phyloP scores from a whole-genome alignment of 1,140 invertebrate species.

The Hormaphis cornu region DNA sequence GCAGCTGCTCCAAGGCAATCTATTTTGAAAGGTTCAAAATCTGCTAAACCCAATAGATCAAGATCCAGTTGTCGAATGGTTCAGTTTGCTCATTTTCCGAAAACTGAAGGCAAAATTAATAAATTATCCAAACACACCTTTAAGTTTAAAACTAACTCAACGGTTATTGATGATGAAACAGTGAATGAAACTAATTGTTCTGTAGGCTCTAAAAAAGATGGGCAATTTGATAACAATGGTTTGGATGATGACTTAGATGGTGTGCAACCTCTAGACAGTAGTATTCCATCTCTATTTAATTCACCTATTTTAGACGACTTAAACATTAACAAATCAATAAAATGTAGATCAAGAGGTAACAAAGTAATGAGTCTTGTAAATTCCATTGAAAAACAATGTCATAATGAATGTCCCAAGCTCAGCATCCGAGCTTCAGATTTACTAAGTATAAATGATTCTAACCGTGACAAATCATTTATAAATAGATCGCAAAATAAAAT shows the following conservation, averaged over 20 bases:
- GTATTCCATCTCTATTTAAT: slow-evolving; percentile 10
- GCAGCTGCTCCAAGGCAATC: slow-evolving; percentile 2
- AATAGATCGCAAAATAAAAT: not conserved
- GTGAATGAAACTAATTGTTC: not conserved
- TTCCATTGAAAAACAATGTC: slow-evolving; percentile 11
- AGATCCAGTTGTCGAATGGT: slow-evolving; percentile 2
- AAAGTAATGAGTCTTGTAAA: slow-evolving; percentile 19
- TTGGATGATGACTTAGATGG: slow-evolving; percentile 23
- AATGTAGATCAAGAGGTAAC: slow-evolving; percentile 21
- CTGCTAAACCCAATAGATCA: not conserved
- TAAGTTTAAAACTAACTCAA: not conserved
- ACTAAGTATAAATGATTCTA: not conserved
- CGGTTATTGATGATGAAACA: not conserved
- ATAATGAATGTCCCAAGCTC: not conserved
- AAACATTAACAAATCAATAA: not conserved
- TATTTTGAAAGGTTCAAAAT: slow-evolving; percentile 21
- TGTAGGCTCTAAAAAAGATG: not conserved
- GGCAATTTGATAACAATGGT: not conserved
- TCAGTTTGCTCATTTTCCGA: slow-evolving; percentile 20
- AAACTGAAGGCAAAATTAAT: slow-evolving; percentile 15
- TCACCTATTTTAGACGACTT: slow-evolving; percentile 1
- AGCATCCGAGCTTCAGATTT: slow-evolving; percentile 12
- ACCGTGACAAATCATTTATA: not conserved
- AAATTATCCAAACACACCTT: not conserved
- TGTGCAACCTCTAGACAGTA: slow-evolving; percentile 10